phyloP scores from a whole-genome alignment of 2,113 vertebrate genomes.

The Eurystomus gularis region DNA sequence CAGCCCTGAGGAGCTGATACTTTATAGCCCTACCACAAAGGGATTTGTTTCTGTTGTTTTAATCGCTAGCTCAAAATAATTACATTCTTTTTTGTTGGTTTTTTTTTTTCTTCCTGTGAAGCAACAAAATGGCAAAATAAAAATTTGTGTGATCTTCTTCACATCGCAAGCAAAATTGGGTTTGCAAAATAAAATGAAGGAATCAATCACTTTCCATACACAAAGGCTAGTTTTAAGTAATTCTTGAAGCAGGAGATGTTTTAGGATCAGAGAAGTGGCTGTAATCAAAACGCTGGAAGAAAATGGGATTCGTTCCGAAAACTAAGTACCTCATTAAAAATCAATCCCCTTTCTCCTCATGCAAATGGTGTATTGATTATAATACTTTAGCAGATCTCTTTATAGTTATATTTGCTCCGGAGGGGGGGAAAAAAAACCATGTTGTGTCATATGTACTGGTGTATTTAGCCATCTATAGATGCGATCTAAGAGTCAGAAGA shows the following conservation, averaged over 20 bases:
- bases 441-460: background rate
- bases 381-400: background rate
- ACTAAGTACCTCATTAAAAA: background rate
- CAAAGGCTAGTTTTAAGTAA: background rate
- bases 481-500: fast-evolving
- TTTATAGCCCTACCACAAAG: background rate
- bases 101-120: background rate
- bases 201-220: background rate
- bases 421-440: too few species aligned
- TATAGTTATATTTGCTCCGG: background rate
- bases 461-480: background rate
- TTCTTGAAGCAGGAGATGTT: background rate
- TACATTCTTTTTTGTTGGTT: background rate
- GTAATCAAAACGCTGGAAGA: background rate
- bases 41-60: background rate
- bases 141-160: background rate
- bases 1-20: background rate
- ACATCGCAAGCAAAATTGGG: background rate
- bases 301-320: background rate
- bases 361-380: background rate
- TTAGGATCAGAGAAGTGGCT: background rate
- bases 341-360: background rate
- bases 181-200: background rate
- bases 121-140: background rate
- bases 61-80: background rate